Evolutionary conservation across 2,888 invertebrate species (phyloP), one percentile per base, ranked within the genome.

Genomic region (Drosophila setosimentum): DNA sequence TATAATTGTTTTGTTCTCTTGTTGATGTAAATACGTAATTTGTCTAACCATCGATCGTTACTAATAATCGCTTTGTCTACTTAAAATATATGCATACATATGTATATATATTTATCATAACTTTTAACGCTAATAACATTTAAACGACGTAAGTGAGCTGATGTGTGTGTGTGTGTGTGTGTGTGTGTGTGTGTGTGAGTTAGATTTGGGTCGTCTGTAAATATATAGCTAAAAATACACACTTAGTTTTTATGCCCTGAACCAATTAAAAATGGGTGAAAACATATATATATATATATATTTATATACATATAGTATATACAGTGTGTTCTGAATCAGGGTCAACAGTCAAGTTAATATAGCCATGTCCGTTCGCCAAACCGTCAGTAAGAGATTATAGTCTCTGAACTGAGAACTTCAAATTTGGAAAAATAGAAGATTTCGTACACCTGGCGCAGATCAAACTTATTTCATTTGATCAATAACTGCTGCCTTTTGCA

Each of bases 11-110:
- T 67, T 64, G 66, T 71, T 63, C 40, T 70, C 29, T 61, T 77
- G 81, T 77, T 53, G 53, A 55, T 60, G 77, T 78, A 42, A 29
- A 59, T 60, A 49, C 80, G 81, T 77, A 50, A 50, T 62, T 45
- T 65, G 80, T 80, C 76, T 79, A 68, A 79, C 75, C 80, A 73
- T 66, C 57, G 57, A 64, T 53, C 29, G 53, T 59, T 71, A 71
- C 53, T 75, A 77, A 65, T 33, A 29, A 69, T 21, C 60, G 65
- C 65, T 54, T 73, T 21, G 49, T 82, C 68, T 65, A 66, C 61
- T 68, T 73, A 53, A 78, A 27, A 70, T 24, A 21, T 21, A 11
- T 42, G 11, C 5, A 11, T 42, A 45, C 3, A 13, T 11, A 21
- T 33, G 24, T 35, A 53, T 21, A 4, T 8, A 40, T 40, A 27